These are phyloP conservation scores for Theonella swinhoei DNA, from an alignment of 37 sponge, comb jelly and placozoan species.

Conservation along the genomic window DNA sequence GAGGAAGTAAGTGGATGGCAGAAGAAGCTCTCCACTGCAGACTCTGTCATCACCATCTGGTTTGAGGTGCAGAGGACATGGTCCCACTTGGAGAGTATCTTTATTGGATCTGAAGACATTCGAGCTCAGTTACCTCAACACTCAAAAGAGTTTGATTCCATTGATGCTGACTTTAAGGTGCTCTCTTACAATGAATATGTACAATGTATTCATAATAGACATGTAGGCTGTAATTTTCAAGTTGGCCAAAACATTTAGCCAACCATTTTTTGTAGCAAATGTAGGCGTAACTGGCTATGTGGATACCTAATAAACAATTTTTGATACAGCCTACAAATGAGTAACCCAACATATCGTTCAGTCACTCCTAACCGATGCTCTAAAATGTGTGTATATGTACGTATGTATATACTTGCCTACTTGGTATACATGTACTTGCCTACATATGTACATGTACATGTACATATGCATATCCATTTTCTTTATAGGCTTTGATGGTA, in stretches of 20 bases:
- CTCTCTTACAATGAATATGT: too few species aligned
- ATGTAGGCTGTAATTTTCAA: background rate
- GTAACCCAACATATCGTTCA: background rate
- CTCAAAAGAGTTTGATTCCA: constrained; percentile 95
- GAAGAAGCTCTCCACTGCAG: constrained; percentile 95
- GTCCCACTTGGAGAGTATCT: constrained; percentile 99
- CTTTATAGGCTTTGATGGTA: constrained; percentile 66
- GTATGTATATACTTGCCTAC: background rate
- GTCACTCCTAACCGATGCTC: background rate
- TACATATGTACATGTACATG: background rate
- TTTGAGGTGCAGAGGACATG: constrained; percentile 99
- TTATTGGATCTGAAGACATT: constrained; percentile 98
- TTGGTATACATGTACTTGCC: background rate
- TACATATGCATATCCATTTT: background rate
- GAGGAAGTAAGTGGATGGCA: constrained; percentile 98
- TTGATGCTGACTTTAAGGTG: constrained; percentile 95
- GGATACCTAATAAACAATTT: too few species aligned
- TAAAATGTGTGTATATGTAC: background rate
- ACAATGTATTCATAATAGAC: background rate
- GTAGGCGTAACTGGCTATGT: too few species aligned
- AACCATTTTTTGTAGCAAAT: too few species aligned
- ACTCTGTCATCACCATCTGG: constrained; percentile 97
- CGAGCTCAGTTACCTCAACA: constrained; percentile 94
- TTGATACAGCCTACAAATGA: background rate
- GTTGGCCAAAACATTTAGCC: background rate